phyloP scores from a whole-genome alignment of 2,888 invertebrate genomes.

The Monoplex corrugatus region DNA sequence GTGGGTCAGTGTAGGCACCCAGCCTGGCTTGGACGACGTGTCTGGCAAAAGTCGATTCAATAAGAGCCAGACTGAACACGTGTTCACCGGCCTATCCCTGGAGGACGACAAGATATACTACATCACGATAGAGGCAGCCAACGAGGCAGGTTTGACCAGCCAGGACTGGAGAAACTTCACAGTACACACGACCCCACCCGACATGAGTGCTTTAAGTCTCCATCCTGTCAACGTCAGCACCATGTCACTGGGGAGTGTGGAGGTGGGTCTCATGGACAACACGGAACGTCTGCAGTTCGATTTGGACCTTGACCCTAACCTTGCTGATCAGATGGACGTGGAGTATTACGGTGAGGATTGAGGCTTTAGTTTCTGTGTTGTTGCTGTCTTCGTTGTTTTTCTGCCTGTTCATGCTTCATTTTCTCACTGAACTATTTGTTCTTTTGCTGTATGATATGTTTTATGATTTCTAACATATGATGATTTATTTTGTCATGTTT shows the following conservation, averaged over 20 bases:
- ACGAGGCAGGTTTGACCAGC: slow-evolving; percentile 11
- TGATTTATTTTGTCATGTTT: no score
- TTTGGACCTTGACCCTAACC: not conserved
- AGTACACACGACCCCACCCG: slow-evolving; percentile 9
- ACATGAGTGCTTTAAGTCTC: not conserved
- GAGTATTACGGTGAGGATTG: slow-evolving; percentile 43
- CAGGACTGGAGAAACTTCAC: slow-evolving; percentile 41
- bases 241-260: not conserved
- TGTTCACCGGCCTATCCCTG: not conserved
- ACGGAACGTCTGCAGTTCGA: slow-evolving; percentile 29
- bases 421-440: no score
- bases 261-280: not conserved
- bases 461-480: no score
- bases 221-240: not conserved
- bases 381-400: no score
- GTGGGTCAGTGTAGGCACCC: slow-evolving; percentile 57
- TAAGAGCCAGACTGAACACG: not conserved
- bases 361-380: no score
- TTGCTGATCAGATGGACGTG: not conserved
- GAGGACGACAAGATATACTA: slow-evolving; percentile 27
- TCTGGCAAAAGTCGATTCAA: not conserved
- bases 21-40: slow-evolving; percentile 8
- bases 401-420: no score
- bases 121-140: slow-evolving; percentile 15
- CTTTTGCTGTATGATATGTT: no score